These are phyloP conservation scores for Chaetorhynchus papuensis DNA, from an alignment of 2,113 vertebrate genomes.

Conservation along the genomic window DNA sequence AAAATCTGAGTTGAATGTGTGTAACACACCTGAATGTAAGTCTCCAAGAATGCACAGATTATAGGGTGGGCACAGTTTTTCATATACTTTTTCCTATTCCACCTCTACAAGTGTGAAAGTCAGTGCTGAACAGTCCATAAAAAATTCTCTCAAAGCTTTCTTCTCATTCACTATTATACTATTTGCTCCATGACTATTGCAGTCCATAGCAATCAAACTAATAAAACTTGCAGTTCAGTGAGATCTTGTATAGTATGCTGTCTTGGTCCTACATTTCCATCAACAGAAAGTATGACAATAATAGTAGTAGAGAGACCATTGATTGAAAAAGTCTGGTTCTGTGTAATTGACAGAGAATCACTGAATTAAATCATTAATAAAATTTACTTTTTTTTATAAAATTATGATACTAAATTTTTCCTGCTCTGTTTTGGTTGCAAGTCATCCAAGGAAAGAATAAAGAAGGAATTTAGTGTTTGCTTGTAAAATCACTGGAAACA, in stretches of 20 bases:
- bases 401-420: neutral
- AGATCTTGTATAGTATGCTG: neutral
- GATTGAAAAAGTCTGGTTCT: neutral
- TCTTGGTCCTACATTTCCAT: neutral
- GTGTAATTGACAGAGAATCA: neutral
- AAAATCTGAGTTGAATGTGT: neutral
- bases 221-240: neutral
- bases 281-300: neutral
- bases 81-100: neutral
- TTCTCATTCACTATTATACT: neutral
- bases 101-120: neutral
- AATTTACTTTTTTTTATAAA: neutral
- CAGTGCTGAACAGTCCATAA: neutral
- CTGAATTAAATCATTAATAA: neutral
- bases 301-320: neutral
- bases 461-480: slow-evolving; percentile 15
- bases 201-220: neutral
- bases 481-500: slow-evolving; percentile 29
- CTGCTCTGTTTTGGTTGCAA: neutral
- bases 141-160: neutral
- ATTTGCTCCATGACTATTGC: neutral
- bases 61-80: neutral
- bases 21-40: neutral
- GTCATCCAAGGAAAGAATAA: neutral
- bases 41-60: neutral